phyloP scores from a whole-genome alignment of 2,113 vertebrate species.

The Rhipidura dahli region DNA sequence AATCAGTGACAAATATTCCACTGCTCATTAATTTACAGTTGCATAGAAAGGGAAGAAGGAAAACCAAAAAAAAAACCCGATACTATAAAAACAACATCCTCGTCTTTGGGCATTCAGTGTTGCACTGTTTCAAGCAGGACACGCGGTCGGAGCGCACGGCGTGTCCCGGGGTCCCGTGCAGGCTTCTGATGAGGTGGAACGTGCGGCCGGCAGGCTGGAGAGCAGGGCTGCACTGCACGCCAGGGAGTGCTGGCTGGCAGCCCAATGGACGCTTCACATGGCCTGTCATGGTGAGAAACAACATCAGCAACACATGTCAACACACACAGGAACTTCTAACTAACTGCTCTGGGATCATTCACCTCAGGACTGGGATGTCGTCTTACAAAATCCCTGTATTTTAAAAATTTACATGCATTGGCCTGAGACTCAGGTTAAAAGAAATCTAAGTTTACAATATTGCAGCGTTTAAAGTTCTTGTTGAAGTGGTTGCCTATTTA shows the following conservation, averaged over 20 bases:
- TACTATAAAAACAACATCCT: conserved; percentile 80
- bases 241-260: conserved; percentile 24
- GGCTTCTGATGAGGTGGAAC: conserved; percentile 46
- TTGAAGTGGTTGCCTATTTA: background rate
- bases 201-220: conserved; percentile 7
- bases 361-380: background rate
- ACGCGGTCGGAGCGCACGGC: conserved; percentile 12
- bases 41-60: conserved; percentile 90
- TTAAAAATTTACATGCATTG: background rate
- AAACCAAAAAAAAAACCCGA: conserved; percentile 73
- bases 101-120: conserved; percentile 88
- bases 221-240: conserved; percentile 45
- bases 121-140: conserved; percentile 67
- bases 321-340: background rate
- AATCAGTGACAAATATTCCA: conserved; percentile 87
- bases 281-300: conserved; percentile 54
- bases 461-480: background rate
- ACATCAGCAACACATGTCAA: background rate
- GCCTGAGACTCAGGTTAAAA: background rate
- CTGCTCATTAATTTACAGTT: conserved; percentile 91
- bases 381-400: background rate
- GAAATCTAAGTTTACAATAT: background rate
- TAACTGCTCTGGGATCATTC: background rate
- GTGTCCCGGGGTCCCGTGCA: conserved; percentile 50
- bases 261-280: conserved; percentile 66